Percentiles rank a stretch among this genome's conserved stretches.
Conservation (phyloP, 2,888 invertebrate species). For the Agriopis aurantiaria region DNA sequence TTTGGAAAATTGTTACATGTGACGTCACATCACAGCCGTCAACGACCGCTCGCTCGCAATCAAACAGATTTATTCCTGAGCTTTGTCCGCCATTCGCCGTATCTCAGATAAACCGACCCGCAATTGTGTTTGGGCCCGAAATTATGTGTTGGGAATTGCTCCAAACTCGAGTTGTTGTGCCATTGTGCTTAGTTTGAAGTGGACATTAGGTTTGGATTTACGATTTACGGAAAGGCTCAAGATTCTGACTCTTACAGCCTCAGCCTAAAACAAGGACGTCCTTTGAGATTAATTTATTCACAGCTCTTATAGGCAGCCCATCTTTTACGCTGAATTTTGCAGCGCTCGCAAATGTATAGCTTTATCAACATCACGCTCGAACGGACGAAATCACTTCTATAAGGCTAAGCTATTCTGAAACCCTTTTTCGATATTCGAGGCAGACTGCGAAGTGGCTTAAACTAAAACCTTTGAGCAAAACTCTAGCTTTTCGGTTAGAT, state of each 20-base stretch:
- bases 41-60: conserved; percentile 54
- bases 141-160: conserved; percentile 49
- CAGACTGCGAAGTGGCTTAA: conserved; percentile 23
- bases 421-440: conserved; percentile 31
- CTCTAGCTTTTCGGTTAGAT: conserved; percentile 16
- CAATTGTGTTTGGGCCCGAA: conserved; percentile 43
- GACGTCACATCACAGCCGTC: conserved; percentile 45
- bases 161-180: conserved; percentile 41
- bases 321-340: conserved; percentile 18
- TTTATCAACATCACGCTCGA: conserved; percentile 29
- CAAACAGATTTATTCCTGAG: conserved; percentile 61
- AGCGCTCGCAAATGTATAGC: conserved; percentile 6
- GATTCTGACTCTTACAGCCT: conserved; percentile 15
- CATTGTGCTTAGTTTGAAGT: conserved; percentile 39
- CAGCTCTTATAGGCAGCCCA: background rate
- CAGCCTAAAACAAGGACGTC: conserved; percentile 23
- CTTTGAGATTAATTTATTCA: conserved; percentile 25
- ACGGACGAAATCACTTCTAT: conserved; percentile 21
- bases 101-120: conserved; percentile 46
- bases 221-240: conserved; percentile 33
- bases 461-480: conserved; percentile 29
- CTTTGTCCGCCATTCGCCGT: conserved; percentile 43
- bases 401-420: conserved; percentile 30
- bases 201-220: conserved; percentile 38
- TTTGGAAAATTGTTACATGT: conserved; percentile 47